These are phyloP conservation scores for Drosophila hydei DNA, from an alignment of 1,140 invertebrate genomes.

Conservation along the genomic window DNA sequence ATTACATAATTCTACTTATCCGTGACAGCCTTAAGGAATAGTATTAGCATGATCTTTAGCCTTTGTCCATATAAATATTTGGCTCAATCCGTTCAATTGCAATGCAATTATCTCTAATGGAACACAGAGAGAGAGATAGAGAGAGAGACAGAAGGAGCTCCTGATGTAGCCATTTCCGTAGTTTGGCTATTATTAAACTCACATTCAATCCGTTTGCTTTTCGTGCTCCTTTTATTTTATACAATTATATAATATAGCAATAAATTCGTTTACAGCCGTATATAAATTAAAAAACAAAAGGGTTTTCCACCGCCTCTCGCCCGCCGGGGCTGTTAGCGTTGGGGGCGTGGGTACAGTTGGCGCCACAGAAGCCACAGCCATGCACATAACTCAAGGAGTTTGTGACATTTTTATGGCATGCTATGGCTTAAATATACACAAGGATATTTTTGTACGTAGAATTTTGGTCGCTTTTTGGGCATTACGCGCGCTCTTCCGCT, in stretches of 20 bases:
- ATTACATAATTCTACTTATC: too few relatives aligned
- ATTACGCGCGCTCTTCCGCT: constrained; percentile 55
- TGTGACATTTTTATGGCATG: constrained; percentile 81
- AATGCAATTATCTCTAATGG: constrained; percentile 30
- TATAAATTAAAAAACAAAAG: constrained; percentile 81
- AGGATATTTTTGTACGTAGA: constrained; percentile 74
- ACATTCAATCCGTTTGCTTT: background rate
- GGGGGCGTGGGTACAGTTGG: background rate
- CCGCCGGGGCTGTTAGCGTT: too few relatives aligned
- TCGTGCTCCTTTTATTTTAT: constrained; percentile 46
- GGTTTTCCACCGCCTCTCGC: constrained; percentile 35
- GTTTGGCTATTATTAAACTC: constrained; percentile 3
- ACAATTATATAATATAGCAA: constrained; percentile 75
- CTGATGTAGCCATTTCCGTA: background rate
- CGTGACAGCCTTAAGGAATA: background rate
- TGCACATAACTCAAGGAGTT: constrained; percentile 78
- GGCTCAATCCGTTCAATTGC: constrained; percentile 16
- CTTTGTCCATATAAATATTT: background rate
- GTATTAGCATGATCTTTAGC: background rate
- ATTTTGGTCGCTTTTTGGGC: constrained; percentile 53
- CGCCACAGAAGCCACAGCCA: constrained; percentile 67
- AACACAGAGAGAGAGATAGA: background rate
- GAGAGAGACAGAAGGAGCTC: too few relatives aligned
- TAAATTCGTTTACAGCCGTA: constrained; percentile 63
- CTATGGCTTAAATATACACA: constrained; percentile 43